phyloP scores from a whole-genome alignment of 2,797 vertebrate species.

The Enteromius unitaeniatus region DNA sequence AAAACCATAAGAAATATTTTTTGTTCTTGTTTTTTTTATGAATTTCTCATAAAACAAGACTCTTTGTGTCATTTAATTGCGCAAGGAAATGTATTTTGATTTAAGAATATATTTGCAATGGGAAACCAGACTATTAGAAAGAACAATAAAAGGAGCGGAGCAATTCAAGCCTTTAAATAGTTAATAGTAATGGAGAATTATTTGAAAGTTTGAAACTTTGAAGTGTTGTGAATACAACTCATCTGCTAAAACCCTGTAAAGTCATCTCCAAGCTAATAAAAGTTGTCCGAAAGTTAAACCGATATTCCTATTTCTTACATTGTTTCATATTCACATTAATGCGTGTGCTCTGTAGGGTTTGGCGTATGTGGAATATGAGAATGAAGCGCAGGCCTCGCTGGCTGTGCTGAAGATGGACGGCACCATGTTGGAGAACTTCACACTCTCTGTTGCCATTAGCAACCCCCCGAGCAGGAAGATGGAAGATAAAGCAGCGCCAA shows the following conservation, averaged over 20 bases:
- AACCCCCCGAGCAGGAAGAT: slow-evolving; percentile 88
- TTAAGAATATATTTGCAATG: not conserved
- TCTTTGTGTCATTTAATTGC: not conserved
- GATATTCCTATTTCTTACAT: not conserved
- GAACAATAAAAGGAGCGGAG: not conserved
- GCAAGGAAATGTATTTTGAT: not conserved
- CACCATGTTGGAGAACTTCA: slow-evolving; percentile 81
- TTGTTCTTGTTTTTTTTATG: not conserved
- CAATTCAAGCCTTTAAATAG: not conserved
- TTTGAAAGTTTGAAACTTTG: not conserved
- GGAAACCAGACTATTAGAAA: not conserved
- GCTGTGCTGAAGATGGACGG: slow-evolving; percentile 94
- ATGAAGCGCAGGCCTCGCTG: slow-evolving; percentile 89
- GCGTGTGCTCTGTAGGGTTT: slow-evolving; percentile 81
- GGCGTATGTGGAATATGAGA: slow-evolving; percentile 94
- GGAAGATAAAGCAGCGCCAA: slow-evolving; percentile 73
- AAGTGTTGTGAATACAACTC: not conserved
- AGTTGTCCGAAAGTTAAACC: not conserved
- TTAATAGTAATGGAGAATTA: not conserved
- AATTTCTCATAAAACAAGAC: not conserved
- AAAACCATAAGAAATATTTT: not conserved
- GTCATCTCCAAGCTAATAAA: not conserved
- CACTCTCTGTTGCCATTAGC: slow-evolving; percentile 93
- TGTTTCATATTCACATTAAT: not conserved
- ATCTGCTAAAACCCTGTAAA: not conserved